phyloP scores from a whole-genome alignment of 1,140 invertebrate species.

The Penaeus chinensis region DNA sequence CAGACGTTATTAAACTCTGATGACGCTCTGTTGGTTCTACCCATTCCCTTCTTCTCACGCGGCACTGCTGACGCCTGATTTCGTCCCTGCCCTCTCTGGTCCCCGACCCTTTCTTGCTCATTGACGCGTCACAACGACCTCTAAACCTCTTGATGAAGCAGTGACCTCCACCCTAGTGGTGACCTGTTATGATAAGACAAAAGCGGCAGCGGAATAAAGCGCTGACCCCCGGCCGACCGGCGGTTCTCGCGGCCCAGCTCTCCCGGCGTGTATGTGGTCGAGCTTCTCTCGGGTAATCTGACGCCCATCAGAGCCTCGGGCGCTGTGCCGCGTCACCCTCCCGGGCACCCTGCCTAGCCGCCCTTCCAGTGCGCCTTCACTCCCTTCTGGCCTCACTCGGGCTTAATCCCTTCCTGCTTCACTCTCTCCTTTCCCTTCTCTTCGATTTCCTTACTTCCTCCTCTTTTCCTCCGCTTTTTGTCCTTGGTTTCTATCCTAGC shows the following conservation, averaged over 20 bases:
- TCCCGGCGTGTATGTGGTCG: not conserved
- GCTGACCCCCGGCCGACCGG: not conserved
- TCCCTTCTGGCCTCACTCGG: not conserved
- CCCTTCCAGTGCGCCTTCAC: not conserved
- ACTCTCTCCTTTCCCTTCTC: constrained; percentile 24
- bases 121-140: too few species aligned
- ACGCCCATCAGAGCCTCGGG: constrained; percentile 36
- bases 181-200: too few species aligned
- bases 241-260: not conserved
- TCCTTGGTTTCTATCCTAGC: not conserved
- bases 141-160: too few species aligned
- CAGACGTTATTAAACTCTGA: too few species aligned
- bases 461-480: not conserved
- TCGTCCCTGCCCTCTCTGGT: too few species aligned
- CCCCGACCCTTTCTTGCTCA: too few species aligned
- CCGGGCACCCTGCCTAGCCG: too few species aligned
- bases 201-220: too few species aligned
- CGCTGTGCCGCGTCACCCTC: constrained; percentile 24
- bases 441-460: constrained; percentile 5
- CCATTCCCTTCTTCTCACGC: too few species aligned
- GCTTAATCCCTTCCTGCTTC: not conserved
- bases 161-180: too few species aligned
- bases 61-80: too few species aligned
- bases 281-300: constrained; percentile 41
- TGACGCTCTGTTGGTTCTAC: too few species aligned